Evolutionary conservation across 2,797 vertebrate genomes (phyloP).

Genomic region (Brachyrhaphis roseni): DNA sequence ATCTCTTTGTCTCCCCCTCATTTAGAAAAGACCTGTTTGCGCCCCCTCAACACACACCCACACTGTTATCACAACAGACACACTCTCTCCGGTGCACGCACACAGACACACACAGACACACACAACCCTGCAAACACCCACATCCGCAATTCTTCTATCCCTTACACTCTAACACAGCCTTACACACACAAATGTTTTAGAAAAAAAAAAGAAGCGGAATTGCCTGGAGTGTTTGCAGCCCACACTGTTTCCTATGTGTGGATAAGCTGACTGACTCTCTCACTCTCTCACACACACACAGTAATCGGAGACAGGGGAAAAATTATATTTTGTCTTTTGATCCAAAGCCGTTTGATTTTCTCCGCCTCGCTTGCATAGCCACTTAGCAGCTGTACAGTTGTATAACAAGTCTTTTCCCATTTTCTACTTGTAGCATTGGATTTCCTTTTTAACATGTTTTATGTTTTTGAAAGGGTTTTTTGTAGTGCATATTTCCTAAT

Average conservation of each 20-base stretch:
- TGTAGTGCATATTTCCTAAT: constrained; percentile 16
- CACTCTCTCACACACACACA: constrained; percentile 24
- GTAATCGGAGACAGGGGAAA: constrained; percentile 66
- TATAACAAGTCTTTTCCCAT: constrained; percentile 59
- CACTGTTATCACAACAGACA: constrained; percentile 40
- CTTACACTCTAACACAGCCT: constrained; percentile 18
- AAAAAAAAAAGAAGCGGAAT: constrained; percentile 39
- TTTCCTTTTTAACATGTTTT: constrained; percentile 44
- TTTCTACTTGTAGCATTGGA: constrained; percentile 34
- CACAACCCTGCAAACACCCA: constrained; percentile 55
- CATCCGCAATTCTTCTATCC: constrained; percentile 42
- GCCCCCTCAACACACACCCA: constrained; percentile 62
- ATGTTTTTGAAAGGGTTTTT: constrained; percentile 27
- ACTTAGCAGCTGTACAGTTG: constrained; percentile 68
- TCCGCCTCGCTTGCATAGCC: constrained; percentile 60
- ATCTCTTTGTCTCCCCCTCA: constrained; percentile 66
- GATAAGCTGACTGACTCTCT: constrained; percentile 49
- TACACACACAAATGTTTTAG: background rate
- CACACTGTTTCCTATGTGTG: constrained; percentile 72
- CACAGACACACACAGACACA: constrained; percentile 5
- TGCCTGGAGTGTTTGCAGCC: constrained; percentile 71
- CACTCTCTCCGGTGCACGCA: background rate
- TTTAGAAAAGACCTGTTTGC: constrained; percentile 72
- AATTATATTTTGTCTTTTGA: constrained; percentile 75
- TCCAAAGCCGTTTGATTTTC: constrained; percentile 69